Conservation (phyloP, 2,113 vertebrate species). For the Epinephelus cyanopodus region DNA sequence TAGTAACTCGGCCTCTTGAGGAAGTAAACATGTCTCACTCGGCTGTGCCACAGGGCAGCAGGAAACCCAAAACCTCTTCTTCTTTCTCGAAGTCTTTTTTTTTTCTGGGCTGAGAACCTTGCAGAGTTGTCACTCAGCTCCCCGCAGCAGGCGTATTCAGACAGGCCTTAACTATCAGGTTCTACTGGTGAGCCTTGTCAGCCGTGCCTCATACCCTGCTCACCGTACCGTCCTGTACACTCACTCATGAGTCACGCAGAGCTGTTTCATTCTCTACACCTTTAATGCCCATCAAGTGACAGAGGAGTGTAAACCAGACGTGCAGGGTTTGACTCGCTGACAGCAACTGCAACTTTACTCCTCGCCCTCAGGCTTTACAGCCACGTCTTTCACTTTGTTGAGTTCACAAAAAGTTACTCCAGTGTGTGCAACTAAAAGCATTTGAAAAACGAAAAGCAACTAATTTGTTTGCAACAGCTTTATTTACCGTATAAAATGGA, state of each 20-base stretch:
- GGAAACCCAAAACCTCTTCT: slow-evolving; percentile 74
- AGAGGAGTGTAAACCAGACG: slow-evolving; percentile 42
- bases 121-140: slow-evolving; percentile 12
- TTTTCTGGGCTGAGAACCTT: slow-evolving; percentile 17
- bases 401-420: background rate
- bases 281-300: slow-evolving; percentile 51
- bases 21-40: slow-evolving; percentile 60
- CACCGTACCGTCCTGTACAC: slow-evolving; percentile 19
- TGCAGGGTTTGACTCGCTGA: slow-evolving; percentile 35
- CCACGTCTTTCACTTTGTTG: slow-evolving; percentile 12
- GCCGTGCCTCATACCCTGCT: slow-evolving; percentile 38
- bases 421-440: background rate
- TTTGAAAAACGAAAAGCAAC: background rate
- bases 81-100: slow-evolving; percentile 40
- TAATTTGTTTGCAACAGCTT: background rate
- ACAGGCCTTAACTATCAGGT: slow-evolving; percentile 63
- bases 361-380: slow-evolving; percentile 23
- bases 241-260: slow-evolving; percentile 28
- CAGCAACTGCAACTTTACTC: slow-evolving; percentile 30
- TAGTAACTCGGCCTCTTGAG: slow-evolving; percentile 34
- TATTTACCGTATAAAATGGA: too few species aligned
- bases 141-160: slow-evolving; percentile 59
- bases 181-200: slow-evolving; percentile 39
- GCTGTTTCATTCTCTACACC: slow-evolving; percentile 39
- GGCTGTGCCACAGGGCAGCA: slow-evolving; percentile 63